phyloP scores from a whole-genome alignment of 2,113 vertebrate genomes.

The Mohoua ochrocephala region DNA sequence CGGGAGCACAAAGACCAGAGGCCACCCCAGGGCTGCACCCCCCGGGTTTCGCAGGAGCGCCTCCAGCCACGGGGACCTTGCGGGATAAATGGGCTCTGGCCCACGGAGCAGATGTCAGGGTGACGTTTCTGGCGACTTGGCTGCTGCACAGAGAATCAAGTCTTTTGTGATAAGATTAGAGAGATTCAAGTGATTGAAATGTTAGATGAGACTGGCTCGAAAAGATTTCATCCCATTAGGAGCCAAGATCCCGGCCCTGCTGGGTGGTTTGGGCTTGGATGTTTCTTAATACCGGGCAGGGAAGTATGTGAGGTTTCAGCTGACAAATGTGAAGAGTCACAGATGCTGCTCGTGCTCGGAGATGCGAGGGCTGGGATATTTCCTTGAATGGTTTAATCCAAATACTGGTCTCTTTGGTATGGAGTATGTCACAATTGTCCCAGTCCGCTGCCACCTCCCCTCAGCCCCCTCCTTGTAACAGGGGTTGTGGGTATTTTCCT shows the following conservation, averaged over 20 bases:
- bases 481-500: not conserved
- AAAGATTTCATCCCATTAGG: slow-evolving; percentile 14
- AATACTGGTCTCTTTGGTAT: not conserved
- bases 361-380: not conserved
- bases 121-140: not conserved
- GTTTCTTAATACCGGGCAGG: not conserved
- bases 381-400: not conserved
- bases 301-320: not conserved
- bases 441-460: not conserved
- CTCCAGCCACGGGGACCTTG: rapidly evolving
- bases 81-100: not conserved
- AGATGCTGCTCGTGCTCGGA: not conserved
- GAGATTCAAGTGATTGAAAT: slow-evolving; percentile 50
- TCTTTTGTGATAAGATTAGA: slow-evolving; percentile 61
- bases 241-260: slow-evolving; percentile 19
- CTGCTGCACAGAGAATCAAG: not conserved
- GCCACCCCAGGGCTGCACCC: not conserved
- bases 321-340: not conserved
- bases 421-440: not conserved
- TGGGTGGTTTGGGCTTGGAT: not conserved
- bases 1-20: not conserved
- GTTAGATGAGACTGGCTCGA: slow-evolving; percentile 15
- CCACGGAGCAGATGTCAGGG: not conserved
- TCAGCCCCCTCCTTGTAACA: not conserved
- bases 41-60: rapidly evolving